Evolutionary conservation across 2,113 vertebrate genomes (phyloP).

Genomic region (Neofelis nebulosa): DNA sequence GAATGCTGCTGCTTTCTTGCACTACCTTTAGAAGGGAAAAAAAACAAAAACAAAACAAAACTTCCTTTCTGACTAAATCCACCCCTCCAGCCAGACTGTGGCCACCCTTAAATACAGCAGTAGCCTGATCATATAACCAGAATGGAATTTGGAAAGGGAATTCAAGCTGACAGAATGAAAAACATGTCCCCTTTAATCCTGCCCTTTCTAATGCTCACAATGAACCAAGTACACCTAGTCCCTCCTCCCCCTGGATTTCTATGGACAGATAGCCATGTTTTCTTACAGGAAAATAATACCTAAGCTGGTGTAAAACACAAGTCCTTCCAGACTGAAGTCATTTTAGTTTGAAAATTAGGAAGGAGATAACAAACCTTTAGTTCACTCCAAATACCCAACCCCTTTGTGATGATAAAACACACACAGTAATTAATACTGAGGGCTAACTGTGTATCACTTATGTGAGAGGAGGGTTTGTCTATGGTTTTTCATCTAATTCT

Average conservation of each 20-base stretch:
- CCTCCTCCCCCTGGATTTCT: neutral
- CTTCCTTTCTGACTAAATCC: slow-evolving; percentile 50
- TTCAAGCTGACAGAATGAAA: slow-evolving; percentile 68
- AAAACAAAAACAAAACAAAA: neutral
- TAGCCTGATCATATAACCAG: slow-evolving; percentile 66
- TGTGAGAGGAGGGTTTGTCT: neutral
- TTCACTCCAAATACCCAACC: neutral
- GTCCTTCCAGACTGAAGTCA: neutral
- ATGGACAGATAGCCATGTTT: neutral
- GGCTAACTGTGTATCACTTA: neutral
- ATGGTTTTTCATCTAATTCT: neutral
- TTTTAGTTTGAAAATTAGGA: slow-evolving; percentile 7
- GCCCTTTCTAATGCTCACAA: slow-evolving; percentile 61
- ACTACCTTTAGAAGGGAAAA: slow-evolving; percentile 36
- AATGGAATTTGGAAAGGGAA: slow-evolving; percentile 72
- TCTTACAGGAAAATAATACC: neutral
- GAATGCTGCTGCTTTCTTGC: neutral
- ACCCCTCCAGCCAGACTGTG: slow-evolving; percentile 47
- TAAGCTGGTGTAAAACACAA: neutral
- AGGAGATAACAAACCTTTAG: neutral
- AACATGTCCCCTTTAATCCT: slow-evolving; percentile 38
- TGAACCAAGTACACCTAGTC: slow-evolving; percentile 27
- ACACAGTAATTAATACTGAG: neutral
- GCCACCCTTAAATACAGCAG: slow-evolving; percentile 63
- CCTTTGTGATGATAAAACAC: neutral